Evolutionary conservation across 2,113 vertebrate genomes (phyloP), one percentile per base, ranked within the genome.

Genomic region (Trachemys scripta): DNA sequence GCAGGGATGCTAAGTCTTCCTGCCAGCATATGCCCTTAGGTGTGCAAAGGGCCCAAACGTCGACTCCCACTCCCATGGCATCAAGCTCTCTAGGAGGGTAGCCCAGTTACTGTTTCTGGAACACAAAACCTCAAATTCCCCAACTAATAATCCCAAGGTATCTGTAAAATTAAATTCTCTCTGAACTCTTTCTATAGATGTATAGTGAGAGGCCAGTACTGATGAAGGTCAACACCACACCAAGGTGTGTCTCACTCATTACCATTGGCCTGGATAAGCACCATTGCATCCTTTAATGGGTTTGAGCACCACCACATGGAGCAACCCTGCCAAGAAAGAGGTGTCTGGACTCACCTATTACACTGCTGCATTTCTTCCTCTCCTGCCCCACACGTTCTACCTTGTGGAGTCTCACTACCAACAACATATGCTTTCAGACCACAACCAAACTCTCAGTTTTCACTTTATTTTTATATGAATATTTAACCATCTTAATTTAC

Each of bases 1-100:
- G 0, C 1, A 0, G 69, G 62, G 47, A 42, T 76, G 19, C 22
- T 81, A 5, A 17, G 0, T 51, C 53, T 0, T 20, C 0, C 87
- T 89, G 59, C 82, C 92, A 85, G 25, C 91, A 92, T 31, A 65
- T 0, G 0, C 1, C 3, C 78, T 31, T 16, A n/a, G 86, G n/a
- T 19, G 5, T 5, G 47, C 12, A 53, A 51, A 79, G 78, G 76
- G 72, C 54, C 85, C 85, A 5, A 24, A 53, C 25, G 62, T 16
- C 62, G 7, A 4, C 59, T 84, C 17, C 56, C 56, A 89, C 1
- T 24, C 57, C 87, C 35, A 19, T 53, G 29, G 75, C 45, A 87
- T 80, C 2, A 4, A 72, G 17, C 1, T 10, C 29, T 80, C 62
- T n/a, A 16, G 47, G 50, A 94, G 85, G 80, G 38, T 88, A 84